Base-by-base conservation (phyloP, 2,113 vertebrate genomes). In the Oncorhynchus gorbuscha region DNA sequence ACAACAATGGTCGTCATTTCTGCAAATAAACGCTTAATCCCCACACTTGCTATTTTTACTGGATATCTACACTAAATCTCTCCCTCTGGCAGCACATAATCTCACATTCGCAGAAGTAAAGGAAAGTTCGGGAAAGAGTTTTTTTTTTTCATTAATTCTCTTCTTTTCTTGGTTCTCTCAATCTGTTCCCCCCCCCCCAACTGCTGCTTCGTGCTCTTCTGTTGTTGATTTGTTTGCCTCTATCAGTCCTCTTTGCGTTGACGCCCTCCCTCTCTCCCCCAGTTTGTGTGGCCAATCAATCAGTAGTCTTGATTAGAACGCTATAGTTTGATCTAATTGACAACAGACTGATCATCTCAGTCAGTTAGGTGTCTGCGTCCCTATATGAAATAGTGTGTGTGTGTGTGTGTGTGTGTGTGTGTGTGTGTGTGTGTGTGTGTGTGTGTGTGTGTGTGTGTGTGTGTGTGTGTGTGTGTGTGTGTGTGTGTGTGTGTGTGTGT, bases 31-130 rank as follows among this genome's bases (percentile, higher is more conserved):
- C 75, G 71, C 35, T 71, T 88, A 89, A 91, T 90, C 88, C 51
- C 59, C 32, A 72, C 83, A 79, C 79, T 61, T 18, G 78, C 76
- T 88, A 11, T 76, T 84, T 88, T 77, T 77, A 18, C 48, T 51
- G 67, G 72, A 84, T 85, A 81, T 86, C 81, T 80, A 30, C 35
- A 75, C 78, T 85, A 84, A 87, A 86, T 79, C 85, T 84, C 74
- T 70, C 69, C 71, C 76, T 70, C 84, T 55, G 58, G 76, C 71
- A 22, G 76, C 76, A 86, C 82, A 81, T 90, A 91, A 89, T 91
- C 86, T 84, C 32, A 71, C 66, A 62, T 87, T 88, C 73, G 20
- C 76, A 58, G 84, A 87, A 89, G 91, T 70, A 68, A 49, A 16
- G 18, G 16, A 55, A 2, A 78, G 61, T 48, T 45, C 48, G 20